Conservation (phyloP, 2,888 invertebrate species). For the Synanthedon vespiformis region DNA sequence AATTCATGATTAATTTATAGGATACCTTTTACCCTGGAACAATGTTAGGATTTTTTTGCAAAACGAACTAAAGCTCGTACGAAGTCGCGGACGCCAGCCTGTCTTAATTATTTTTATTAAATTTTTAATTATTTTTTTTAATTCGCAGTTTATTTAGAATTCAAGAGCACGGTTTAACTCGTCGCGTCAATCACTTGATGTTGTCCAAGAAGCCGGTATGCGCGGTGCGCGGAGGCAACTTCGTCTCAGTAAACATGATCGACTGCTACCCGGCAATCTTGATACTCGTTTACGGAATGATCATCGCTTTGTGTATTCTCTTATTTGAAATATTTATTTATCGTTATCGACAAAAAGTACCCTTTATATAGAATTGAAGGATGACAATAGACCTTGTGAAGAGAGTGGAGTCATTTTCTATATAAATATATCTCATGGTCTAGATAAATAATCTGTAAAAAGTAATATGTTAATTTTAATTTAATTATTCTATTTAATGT, state of each 20-base stretch:
- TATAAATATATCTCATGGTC: too few relatives aligned
- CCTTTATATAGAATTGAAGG: too few relatives aligned
- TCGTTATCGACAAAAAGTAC: background rate
- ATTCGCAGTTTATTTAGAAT: slow-evolving; percentile 60
- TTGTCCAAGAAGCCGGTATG: slow-evolving; percentile 74
- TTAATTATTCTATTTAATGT: too few relatives aligned
- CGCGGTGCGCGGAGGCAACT: slow-evolving; percentile 59
- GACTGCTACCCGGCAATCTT: slow-evolving; percentile 69
- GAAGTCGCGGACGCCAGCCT: too few relatives aligned
- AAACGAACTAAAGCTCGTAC: too few relatives aligned
- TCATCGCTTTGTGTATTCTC: slow-evolving; percentile 30
- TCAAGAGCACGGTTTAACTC: slow-evolving; percentile 71
- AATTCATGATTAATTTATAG: too few relatives aligned
- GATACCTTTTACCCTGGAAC: too few relatives aligned
- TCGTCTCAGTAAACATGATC: slow-evolving; percentile 73
- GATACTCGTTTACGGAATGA: slow-evolving; percentile 45
- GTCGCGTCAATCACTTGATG: slow-evolving; percentile 61
- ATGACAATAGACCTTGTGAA: too few relatives aligned
- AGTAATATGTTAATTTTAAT: too few relatives aligned
- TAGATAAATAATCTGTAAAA: too few relatives aligned
- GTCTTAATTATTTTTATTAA: background rate
- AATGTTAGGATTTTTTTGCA: too few relatives aligned
- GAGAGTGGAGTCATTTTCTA: too few relatives aligned
- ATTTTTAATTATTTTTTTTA: slow-evolving; percentile 9
- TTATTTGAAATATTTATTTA: slow-evolving; percentile 30